These are phyloP conservation scores for Drosophila busckii DNA, from an alignment of 1,140 invertebrate genomes.

Conservation along the genomic window DNA sequence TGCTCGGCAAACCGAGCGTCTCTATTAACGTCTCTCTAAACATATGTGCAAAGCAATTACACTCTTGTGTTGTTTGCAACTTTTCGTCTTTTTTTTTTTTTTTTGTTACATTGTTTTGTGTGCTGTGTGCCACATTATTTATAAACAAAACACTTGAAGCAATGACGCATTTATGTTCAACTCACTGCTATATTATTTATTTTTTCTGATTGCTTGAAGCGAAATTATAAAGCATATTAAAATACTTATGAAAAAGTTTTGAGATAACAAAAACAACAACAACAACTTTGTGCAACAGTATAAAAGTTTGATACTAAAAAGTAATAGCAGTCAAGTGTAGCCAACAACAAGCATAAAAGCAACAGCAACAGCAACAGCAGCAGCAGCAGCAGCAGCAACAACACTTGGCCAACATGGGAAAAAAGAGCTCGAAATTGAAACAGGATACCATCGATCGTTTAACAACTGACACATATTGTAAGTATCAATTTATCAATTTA, in stretches of 20 bases:
- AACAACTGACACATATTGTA: conserved; percentile 93
- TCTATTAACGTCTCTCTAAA: too few relatives aligned
- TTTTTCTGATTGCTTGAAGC: conserved; percentile 1
- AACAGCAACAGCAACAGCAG: conserved; percentile 1
- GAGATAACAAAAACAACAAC: conserved; percentile 16
- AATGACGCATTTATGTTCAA: conserved; percentile 3
- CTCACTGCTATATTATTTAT: conserved; percentile 7
- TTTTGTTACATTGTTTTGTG: too few relatives aligned
- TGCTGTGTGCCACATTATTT: conserved; percentile 12
- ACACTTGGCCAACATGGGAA: conserved; percentile 86
- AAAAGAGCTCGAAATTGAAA: conserved; percentile 95
- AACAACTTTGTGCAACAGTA: conserved; percentile 36
- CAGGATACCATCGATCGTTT: conserved; percentile 94
- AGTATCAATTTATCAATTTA: conserved; percentile 80
- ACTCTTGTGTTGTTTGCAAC: conserved; percentile 20
- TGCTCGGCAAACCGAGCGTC: conserved; percentile 12
- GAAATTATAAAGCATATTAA: conserved; percentile 63
- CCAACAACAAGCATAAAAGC: background rate
- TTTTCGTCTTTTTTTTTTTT: too few relatives aligned
- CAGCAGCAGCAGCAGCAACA: conserved; percentile 12
- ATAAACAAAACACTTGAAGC: conserved; percentile 23
- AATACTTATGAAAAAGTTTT: conserved; percentile 68
- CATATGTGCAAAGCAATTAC: too few relatives aligned
- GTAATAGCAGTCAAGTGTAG: conserved; percentile 60
- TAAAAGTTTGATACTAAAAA: conserved; percentile 56